Percentiles rank a stretch among this genome's conserved stretches.
Evolutionary conservation across 2,888 invertebrate genomes (phyloP).

Genomic region (Dynastes tityus): DNA sequence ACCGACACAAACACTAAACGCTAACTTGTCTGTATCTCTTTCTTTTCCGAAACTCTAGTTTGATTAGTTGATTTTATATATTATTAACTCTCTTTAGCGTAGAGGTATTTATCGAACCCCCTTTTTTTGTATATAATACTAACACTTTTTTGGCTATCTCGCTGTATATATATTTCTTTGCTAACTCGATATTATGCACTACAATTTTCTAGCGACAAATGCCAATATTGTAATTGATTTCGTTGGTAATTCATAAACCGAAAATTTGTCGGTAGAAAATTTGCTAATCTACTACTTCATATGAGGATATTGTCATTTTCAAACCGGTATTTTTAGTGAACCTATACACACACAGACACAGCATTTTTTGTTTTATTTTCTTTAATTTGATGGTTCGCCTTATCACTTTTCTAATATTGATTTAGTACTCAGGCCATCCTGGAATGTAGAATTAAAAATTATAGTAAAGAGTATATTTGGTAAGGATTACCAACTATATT

Average conservation of each 20-base stretch:
- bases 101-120: constrained; percentile 44
- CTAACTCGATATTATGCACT: constrained; percentile 48
- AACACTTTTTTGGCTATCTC: constrained; percentile 50
- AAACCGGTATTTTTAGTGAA: too few species aligned
- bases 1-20: constrained; percentile 55
- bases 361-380: neutral
- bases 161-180: constrained; percentile 51
- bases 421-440: too few species aligned
- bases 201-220: constrained; percentile 43
- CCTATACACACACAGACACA: neutral
- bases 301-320: neutral
- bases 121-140: constrained; percentile 49
- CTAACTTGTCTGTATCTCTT: constrained; percentile 44
- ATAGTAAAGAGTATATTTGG: too few species aligned
- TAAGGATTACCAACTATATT: too few species aligned
- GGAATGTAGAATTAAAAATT: too few species aligned
- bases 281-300: constrained; percentile 22
- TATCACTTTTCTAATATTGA: neutral
- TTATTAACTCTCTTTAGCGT: constrained; percentile 36
- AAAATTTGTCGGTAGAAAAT: constrained; percentile 38
- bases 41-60: constrained; percentile 42
- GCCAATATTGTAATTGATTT: neutral
- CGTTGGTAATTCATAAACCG: neutral
- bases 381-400: neutral
- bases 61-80: constrained; percentile 24